These are phyloP conservation scores for Choristoneura rosaceana DNA, from an alignment of 2,888 invertebrate genomes.

Conservation along the genomic window DNA sequence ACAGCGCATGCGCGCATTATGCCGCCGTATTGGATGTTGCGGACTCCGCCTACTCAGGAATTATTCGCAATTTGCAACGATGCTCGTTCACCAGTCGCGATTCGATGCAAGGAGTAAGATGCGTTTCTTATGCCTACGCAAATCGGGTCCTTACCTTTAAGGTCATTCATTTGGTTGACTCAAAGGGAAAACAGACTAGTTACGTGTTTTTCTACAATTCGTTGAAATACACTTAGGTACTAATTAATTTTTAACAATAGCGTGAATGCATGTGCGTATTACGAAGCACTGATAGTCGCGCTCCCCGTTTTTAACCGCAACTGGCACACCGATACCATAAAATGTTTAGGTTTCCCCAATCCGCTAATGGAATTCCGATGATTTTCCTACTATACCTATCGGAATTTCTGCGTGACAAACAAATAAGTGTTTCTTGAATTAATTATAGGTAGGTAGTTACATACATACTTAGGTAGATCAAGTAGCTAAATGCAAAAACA, in stretches of 20 bases:
- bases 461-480: too few species aligned
- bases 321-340: not conserved
- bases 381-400: not conserved
- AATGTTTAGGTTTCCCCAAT: constrained; percentile 3
- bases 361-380: not conserved
- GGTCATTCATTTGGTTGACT: not conserved
- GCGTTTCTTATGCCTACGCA: not conserved
- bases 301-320: not conserved
- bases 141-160: not conserved
- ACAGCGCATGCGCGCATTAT: constrained; percentile 71
- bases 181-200: not conserved
- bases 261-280: not conserved
- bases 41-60: constrained; percentile 72
- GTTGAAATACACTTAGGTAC: not conserved
- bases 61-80: constrained; percentile 60
- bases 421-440: not conserved
- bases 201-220: not conserved
- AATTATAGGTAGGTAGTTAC: too few species aligned
- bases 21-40: constrained; percentile 70
- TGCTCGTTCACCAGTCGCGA: constrained; percentile 2
- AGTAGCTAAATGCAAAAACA: too few species aligned
- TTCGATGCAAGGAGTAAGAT: not conserved
- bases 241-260: not conserved
- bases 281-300: not conserved
- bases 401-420: not conserved